Base-by-base conservation (phyloP, 2,888 invertebrate species). In the Timema podura region DNA sequence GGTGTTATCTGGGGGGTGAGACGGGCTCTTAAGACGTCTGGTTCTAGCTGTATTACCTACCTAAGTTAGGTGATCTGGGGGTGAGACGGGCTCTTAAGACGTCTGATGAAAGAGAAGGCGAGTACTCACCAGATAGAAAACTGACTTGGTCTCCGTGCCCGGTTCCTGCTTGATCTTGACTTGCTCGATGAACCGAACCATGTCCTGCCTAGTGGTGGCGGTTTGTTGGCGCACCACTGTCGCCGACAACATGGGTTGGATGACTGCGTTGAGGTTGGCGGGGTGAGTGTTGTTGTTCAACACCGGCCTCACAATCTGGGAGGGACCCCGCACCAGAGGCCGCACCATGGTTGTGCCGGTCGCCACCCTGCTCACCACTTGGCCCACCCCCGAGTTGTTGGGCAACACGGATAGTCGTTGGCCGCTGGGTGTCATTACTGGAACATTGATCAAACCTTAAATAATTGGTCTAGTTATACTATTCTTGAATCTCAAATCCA, bases 341-440 rank as follows among this genome's bases (percentile, higher is more conserved):
- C 74, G 70, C 7, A 70, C 57, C 46, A 70, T 48, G 30, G 71
- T 46, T 6, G 65, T 13, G 47, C 66, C 67, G 2, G 65, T 15
- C 13, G 70, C 57, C n/a, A 68, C 16, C 47, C 57, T 57, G 69
- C 59, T 79, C 6, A 79, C 77, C 9, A 78, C 77, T 16, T 78
- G 77, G 47, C 79, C 75, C 30, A 79, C 77, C 7, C 80, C 78
- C 30, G 30, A 30, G 30, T 30, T 30, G 74, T 80, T 79, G 10
- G 70, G 47, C n/a, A 87, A 75, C 68, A 87, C 83, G 9, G 88
- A 87, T 64, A 89, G 78, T 69, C 87, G 83, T 75, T 87, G 87
- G 8, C 87, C 87, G 78, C 82, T 82, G 3, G 83, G 79, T 10
- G 84, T 83, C 78, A 85, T 80, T 48, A 85, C 83, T 75, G 79